These are phyloP conservation scores for Philhelius pedissequus DNA, from an alignment of 2,888 invertebrate genomes.

Conservation along the genomic window DNA sequence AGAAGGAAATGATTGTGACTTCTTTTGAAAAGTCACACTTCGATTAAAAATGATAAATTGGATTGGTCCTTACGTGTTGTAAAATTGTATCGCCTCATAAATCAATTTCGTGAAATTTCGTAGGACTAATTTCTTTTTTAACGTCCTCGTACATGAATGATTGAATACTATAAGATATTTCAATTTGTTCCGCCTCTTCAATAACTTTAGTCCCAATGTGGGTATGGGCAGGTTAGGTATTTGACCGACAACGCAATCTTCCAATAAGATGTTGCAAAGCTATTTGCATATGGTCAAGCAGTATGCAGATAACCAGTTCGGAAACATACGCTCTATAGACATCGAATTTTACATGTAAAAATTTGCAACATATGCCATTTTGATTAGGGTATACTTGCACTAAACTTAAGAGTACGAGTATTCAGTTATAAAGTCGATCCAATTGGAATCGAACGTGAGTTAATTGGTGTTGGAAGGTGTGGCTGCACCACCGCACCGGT, in stretches of 20 bases:
- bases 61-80: too few relatives aligned
- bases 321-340: too few relatives aligned
- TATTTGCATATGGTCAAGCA: conserved; percentile 30
- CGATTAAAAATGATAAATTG: too few relatives aligned
- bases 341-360: conserved; percentile 17
- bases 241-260: conserved; percentile 56
- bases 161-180: not conserved
- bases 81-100: too few relatives aligned
- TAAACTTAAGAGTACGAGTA: too few relatives aligned
- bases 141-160: too few relatives aligned
- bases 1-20: too few relatives aligned
- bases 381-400: conserved; percentile 12
- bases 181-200: not conserved
- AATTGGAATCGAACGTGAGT: conserved; percentile 50
- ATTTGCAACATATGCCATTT: conserved; percentile 16
- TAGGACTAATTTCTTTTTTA: too few relatives aligned
- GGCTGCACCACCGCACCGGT: conserved; percentile 3
- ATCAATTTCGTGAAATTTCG: too few relatives aligned
- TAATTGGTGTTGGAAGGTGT: conserved; percentile 61
- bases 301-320: conserved; percentile 1
- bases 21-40: too few relatives aligned
- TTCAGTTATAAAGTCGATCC: conserved; percentile 37
- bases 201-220: not conserved
- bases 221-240: conserved; percentile 1
- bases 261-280: conserved; percentile 10